Base-by-base conservation (phyloP, 2,113 vertebrate species). In the Pyxicephalus adspersus region DNA sequence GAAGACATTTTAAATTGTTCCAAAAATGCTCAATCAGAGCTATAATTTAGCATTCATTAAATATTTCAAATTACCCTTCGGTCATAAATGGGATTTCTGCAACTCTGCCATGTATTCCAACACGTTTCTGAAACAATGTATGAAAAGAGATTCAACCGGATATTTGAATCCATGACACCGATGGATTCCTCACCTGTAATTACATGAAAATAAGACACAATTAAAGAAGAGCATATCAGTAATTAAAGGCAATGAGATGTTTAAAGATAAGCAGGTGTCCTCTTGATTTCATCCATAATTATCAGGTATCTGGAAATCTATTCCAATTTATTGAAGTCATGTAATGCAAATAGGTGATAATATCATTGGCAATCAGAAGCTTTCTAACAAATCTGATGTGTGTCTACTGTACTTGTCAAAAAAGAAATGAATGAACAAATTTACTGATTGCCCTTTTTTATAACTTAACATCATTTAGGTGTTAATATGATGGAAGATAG, bases 191-290 rank as follows among this genome's bases (percentile, higher is more conserved):
- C 61, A 54, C 45, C 61, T 65, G 15, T 55, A 77, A 77, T 77
- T 66, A 54, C 45, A 65, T 55, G 75, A 20, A 65, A 77, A 66
- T 77, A 25, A 22, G 38, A 77, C 26, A 26, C 73, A 60, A 63
- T 51, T 61, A 63, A 76, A 76, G 57, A 17, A 50, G 31, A 28
- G 18, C 63, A 29, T 29, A 29, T 15, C 22, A 52, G 38, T 63
- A 76, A 76, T 76, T 76, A 64, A 76, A 76, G 25, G 34, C 60
- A 29, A 64, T 65, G 75, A 77, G 50, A 65, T 77, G 38, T 77
- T 34, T 64, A 45, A 76, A 76, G 74, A 50, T 51, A 51, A 76
- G 58, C 4, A 34, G 22, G 23, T 64, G 26, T 55, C 75, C 45
- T 22, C 13, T 28, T 65, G 61, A 65, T 65, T 63, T 77, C 75